Evolutionary conservation across 2,797 vertebrate species (phyloP), one percentile per base, ranked within the genome.

Genomic region (Numenius phaeopus): DNA sequence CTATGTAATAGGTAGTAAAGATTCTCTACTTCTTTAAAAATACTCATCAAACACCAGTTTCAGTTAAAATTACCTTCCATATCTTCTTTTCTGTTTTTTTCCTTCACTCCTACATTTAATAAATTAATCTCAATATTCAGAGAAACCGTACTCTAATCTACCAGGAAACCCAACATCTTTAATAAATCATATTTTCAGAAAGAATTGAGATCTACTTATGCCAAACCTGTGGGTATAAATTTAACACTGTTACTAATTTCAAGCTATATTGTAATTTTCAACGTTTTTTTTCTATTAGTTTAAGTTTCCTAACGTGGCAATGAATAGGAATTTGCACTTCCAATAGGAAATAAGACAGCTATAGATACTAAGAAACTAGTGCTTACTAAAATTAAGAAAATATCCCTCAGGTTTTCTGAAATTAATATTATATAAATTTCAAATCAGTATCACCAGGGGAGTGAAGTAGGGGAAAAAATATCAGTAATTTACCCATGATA

Each of bases 401-500:
- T 32, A 62, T 16, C 24, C 27, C 49, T 86, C 27, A 52, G 19
- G 37, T 18, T 73, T 84, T 59, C 49, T 30, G 11, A 83, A 91
- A 82, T 40, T 0, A 90, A 2, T 49, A 79, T 27, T 44, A 57
- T 7, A 5, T 15, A 79, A 39, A 66, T 52, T 81, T 85, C 47
- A 85, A 57, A 78, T 49, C 47, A 64, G 17, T 83, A 52, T 69
- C 77, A 87, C 3, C 14, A 64, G 37, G 9, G 5, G 4, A 67
- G 7, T 1, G 14, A 73, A 83, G 32, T 2, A 30, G 2, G 3
- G 1, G 15, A 54, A 76, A 19, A 66, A 34, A n/a, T 19, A 2
- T 6, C 47, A 78, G 89, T 42, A 34, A 93, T 97, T 98, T 98
- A 99, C 99, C 99, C 98, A 14, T 99, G 99, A 97, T 99, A 99